Evolutionary conservation across 2,888 invertebrate species (phyloP).

Genomic region (Anticlea derivata): DNA sequence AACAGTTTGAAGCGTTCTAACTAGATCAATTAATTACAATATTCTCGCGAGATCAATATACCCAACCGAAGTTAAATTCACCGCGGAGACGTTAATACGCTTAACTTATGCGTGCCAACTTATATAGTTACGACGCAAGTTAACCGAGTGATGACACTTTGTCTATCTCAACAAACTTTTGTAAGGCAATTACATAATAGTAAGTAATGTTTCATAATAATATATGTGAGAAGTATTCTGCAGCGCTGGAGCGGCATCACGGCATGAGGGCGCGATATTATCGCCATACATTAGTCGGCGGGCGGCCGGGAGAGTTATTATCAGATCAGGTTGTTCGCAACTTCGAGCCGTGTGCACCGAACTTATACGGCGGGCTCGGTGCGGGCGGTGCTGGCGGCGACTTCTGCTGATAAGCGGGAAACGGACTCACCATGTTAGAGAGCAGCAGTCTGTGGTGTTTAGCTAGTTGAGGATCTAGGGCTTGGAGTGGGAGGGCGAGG

Average conservation of each 20-base stretch:
- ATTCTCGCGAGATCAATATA: conserved; percentile 61
- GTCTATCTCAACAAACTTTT: conserved; percentile 54
- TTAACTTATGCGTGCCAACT: conserved; percentile 71
- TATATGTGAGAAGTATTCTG: conserved; percentile 48
- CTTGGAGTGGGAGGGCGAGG: conserved; percentile 76
- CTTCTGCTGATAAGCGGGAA: conserved; percentile 49
- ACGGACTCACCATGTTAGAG: conserved; percentile 81
- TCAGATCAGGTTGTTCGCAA: conserved; percentile 65
- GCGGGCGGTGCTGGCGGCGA: conserved; percentile 35
- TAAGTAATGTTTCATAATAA: conserved; percentile 63
- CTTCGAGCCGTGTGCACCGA: conserved; percentile 55
- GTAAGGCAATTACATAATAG: conserved; percentile 54
- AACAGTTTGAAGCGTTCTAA: conserved; percentile 44
- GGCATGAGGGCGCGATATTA: conserved; percentile 54
- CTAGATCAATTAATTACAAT: conserved; percentile 62
- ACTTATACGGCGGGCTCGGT: conserved; percentile 53
- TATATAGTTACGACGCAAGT: conserved; percentile 65
- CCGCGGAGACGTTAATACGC: conserved; percentile 67
- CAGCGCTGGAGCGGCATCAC: conserved; percentile 44
- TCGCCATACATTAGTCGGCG: conserved; percentile 56
- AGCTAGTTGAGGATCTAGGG: conserved; percentile 78
- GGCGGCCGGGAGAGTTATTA: conserved; percentile 60
- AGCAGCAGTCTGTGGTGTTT: conserved; percentile 81
- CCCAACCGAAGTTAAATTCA: conserved; percentile 57
- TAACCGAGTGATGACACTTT: conserved; percentile 59